Conservation (phyloP, 2,888 invertebrate species). For the Ectropis crepuscularia region DNA sequence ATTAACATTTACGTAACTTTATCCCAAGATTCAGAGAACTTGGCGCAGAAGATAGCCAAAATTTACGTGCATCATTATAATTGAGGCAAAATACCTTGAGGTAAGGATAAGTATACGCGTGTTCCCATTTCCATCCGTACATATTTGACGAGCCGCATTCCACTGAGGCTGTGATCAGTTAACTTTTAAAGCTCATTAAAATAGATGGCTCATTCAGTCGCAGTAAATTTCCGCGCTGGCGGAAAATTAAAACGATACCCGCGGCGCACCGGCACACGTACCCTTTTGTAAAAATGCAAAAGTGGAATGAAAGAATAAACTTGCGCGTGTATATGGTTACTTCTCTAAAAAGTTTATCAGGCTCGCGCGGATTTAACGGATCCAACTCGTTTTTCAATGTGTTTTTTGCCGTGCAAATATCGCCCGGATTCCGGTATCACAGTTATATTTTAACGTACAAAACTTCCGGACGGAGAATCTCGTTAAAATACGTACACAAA, state of each 20-base stretch:
- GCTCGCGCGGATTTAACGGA: constrained; percentile 50
- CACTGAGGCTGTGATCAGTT: constrained; percentile 69
- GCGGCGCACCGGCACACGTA: constrained; percentile 57
- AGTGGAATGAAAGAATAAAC: constrained; percentile 66
- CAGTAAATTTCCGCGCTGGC: constrained; percentile 77
- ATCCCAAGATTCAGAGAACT: background rate
- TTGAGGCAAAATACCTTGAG: background rate
- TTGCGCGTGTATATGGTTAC: constrained; percentile 65
- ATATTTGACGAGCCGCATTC: constrained; percentile 45
- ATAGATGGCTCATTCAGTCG: constrained; percentile 80
- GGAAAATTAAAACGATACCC: constrained; percentile 84
- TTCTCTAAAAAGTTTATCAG: constrained; percentile 66
- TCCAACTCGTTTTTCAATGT: constrained; percentile 47
- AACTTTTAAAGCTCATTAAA: constrained; percentile 84
- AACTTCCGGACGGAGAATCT: constrained; percentile 18
- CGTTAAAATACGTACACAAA: constrained; percentile 51
- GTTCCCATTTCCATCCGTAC: constrained; percentile 24
- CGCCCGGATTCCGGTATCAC: constrained; percentile 38
- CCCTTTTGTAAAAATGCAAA: constrained; percentile 66
- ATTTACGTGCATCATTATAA: background rate
- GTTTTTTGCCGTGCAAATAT: constrained; percentile 37
- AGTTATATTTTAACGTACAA: constrained; percentile 46
- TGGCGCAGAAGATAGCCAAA: background rate
- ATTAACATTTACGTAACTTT: too few relatives aligned
- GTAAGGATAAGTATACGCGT: constrained; percentile 14